These are phyloP conservation scores for Embidobia sp. DNA, from an alignment of 2,888 invertebrate genomes.

Conservation along the genomic window DNA sequence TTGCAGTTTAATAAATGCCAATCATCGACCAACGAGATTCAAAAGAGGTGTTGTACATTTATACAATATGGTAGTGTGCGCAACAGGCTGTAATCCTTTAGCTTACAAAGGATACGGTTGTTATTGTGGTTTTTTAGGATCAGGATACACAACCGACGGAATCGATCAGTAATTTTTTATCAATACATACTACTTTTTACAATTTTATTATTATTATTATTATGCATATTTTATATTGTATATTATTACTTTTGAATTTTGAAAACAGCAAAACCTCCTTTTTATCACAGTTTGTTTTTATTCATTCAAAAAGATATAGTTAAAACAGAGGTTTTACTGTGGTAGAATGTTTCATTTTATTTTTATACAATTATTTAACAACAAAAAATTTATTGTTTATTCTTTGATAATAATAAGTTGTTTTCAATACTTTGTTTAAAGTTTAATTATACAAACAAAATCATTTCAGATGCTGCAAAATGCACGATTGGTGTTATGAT, in stretches of 20 bases:
- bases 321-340: no score
- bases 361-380: no score
- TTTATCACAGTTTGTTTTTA: no score
- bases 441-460: no score
- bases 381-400: no score
- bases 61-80: constrained; percentile 93
- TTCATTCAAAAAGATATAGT: no score
- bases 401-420: neutral
- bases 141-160: constrained; percentile 89
- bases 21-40: constrained; percentile 78
- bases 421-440: neutral
- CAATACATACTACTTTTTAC: no score
- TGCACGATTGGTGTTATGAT: constrained; percentile 93
- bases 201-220: no score
- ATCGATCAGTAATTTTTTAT: constrained; percentile 87
- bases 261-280: no score
- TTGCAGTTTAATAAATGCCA: constrained; percentile 36
- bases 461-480: constrained; percentile 86
- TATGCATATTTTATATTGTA: no score
- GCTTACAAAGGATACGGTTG: constrained; percentile 94
- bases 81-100: constrained; percentile 92
- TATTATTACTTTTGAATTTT: no score
- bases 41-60: constrained; percentile 90
- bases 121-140: constrained; percentile 93
- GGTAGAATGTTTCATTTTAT: no score